These are phyloP conservation scores for Pogona vitticeps DNA, from an alignment of 2,113 vertebrate species.

Conservation along the genomic window DNA sequence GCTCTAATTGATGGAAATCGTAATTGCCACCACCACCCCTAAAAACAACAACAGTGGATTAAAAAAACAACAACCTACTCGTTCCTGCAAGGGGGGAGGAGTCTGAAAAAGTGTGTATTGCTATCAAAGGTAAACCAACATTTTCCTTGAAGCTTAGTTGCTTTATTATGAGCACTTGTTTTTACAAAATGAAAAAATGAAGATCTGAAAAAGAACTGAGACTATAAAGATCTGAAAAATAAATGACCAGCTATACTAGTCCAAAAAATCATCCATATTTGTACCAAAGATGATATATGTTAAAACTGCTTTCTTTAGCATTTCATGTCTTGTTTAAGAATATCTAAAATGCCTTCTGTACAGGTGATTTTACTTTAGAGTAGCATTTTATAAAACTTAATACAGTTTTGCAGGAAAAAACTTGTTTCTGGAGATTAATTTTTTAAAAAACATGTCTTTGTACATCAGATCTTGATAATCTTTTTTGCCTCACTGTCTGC, in stretches of 20 bases:
- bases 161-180: neutral
- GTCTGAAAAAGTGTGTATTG: conserved; percentile 13
- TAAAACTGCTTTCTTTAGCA: conserved; percentile 29
- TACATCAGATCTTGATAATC: conserved; percentile 13
- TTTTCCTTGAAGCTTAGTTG: neutral
- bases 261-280: neutral
- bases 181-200: neutral
- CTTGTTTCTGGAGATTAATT: conserved; percentile 7
- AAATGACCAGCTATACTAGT: neutral
- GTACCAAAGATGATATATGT: fast-evolving
- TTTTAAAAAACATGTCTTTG: neutral
- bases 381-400: conserved; percentile 21
- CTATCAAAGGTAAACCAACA: neutral
- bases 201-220: neutral
- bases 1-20: neutral
- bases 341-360: conserved; percentile 26
- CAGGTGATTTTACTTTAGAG: neutral
- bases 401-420: conserved; percentile 2
- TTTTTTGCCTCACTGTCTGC: neutral
- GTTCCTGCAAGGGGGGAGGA: too few relatives aligned
- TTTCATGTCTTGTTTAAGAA: conserved; percentile 10
- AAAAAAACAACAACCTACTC: too few relatives aligned
- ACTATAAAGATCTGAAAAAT: neutral
- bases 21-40: neutral
- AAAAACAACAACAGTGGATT: too few relatives aligned